Percentiles rank a stretch among this genome's conserved stretches.
phyloP scores from a whole-genome alignment of 1,140 invertebrate genomes.

The Mylabris phalerata region DNA sequence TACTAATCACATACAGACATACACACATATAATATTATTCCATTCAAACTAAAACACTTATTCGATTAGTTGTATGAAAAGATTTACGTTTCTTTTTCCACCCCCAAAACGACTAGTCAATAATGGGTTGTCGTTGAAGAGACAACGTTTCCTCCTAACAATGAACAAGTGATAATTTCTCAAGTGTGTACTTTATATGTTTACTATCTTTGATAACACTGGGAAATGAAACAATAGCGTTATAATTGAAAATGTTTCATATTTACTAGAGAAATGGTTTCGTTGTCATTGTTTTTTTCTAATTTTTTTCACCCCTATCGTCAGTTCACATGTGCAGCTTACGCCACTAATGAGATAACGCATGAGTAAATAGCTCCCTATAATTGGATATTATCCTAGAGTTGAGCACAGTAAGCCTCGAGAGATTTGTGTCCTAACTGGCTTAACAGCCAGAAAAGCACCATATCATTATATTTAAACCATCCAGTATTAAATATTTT shows the following conservation, averaged over 20 bases:
- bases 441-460: conserved; percentile 21
- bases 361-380: conserved; percentile 27
- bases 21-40: background rate
- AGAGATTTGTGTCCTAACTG: conserved; percentile 23
- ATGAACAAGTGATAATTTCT: too few species aligned
- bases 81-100: background rate
- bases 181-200: too few species aligned
- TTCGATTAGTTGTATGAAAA: background rate
- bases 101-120: background rate
- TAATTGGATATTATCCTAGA: conserved; percentile 29
- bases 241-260: too few species aligned
- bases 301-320: too few species aligned
- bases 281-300: too few species aligned
- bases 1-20: conserved; percentile 2
- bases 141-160: too few species aligned
- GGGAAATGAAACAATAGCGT: too few species aligned
- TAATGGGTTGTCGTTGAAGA: background rate
- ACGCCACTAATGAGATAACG: conserved; percentile 25
- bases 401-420: conserved; percentile 18
- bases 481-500: too few species aligned
- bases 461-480: conserved; percentile 9
- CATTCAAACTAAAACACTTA: background rate
- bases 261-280: too few species aligned
- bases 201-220: too few species aligned
- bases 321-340: conserved; percentile 14